Conservation (phyloP, 2,797 vertebrate genomes). For the Sebastes hopkinsi region DNA sequence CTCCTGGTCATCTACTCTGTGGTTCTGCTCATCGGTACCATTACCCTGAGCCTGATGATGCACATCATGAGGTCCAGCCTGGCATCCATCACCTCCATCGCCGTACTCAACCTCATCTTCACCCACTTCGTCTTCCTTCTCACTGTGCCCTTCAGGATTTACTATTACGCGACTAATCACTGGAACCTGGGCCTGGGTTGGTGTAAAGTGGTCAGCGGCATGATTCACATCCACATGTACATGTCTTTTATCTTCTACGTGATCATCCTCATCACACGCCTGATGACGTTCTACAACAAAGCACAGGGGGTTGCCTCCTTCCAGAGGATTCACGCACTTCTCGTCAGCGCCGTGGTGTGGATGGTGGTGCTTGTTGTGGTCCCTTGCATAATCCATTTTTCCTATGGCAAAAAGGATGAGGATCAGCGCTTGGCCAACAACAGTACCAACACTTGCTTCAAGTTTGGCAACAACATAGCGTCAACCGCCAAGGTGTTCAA, state of each 20-base stretch:
- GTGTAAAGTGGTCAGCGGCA: slow-evolving; percentile 87
- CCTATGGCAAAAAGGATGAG: slow-evolving; percentile 60
- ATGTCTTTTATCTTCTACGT: slow-evolving; percentile 90
- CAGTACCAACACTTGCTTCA: slow-evolving; percentile 77
- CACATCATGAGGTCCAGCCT: slow-evolving; percentile 85
- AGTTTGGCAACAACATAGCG: slow-evolving; percentile 74
- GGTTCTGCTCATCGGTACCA: slow-evolving; percentile 82
- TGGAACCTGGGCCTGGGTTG: slow-evolving; percentile 74
- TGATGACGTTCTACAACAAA: slow-evolving; percentile 84
- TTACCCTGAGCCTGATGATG: slow-evolving; percentile 81
- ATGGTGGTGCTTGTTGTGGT: slow-evolving; percentile 70
- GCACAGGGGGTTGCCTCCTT: slow-evolving; percentile 80
- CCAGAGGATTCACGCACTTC: slow-evolving; percentile 80
- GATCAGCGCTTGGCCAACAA: fast-evolving
- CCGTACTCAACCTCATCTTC: slow-evolving; percentile 89
- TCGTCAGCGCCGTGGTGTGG: slow-evolving; percentile 83
- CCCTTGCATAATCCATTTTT: slow-evolving; percentile 56
- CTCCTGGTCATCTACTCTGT: slow-evolving; percentile 78
- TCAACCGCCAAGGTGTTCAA: slow-evolving; percentile 68
- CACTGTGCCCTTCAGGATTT: slow-evolving; percentile 91
- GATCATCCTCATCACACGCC: slow-evolving; percentile 85
- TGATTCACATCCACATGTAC: slow-evolving; percentile 94
- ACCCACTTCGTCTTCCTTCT: slow-evolving; percentile 89
- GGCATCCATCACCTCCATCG: slow-evolving; percentile 86
- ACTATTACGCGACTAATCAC: slow-evolving; percentile 72